Conservation (phyloP, 2,113 vertebrate species). For the Ctenomys sociabilis region DNA sequence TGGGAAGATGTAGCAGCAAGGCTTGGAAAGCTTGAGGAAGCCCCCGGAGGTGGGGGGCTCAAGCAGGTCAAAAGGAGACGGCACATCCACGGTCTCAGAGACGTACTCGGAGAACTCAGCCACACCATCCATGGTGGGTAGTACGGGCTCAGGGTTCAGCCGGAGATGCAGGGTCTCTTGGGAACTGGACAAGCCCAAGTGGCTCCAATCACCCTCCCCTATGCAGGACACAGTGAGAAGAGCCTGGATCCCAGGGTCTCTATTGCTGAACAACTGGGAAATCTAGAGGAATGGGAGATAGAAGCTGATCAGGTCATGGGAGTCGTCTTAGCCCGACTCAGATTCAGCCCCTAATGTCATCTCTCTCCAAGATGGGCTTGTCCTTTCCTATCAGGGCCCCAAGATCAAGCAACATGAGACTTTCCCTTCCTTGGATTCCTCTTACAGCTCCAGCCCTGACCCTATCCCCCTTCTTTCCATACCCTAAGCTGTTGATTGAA, state of each 20-base stretch:
- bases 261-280: constrained; percentile 89
- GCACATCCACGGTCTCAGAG: constrained; percentile 96
- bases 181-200: constrained; percentile 90
- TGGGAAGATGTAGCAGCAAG: constrained; percentile 99
- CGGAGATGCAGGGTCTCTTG: constrained; percentile 90
- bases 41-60: constrained; percentile 98
- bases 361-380: neutral
- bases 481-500: neutral
- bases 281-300: constrained; percentile 87
- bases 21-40: constrained; percentile 98
- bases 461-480: neutral
- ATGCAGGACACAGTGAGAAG: constrained; percentile 93
- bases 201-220: constrained; percentile 95
- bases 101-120: constrained; percentile 96
- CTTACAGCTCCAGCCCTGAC: neutral
- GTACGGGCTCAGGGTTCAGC: constrained; percentile 92
- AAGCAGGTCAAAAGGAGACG: constrained; percentile 96
- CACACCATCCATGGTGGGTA: constrained; percentile 96
- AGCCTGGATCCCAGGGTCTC: constrained; percentile 86
- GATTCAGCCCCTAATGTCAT: neutral
- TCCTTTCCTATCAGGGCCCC: neutral
- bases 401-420: neutral
- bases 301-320: constrained; percentile 63
- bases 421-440: constrained; percentile 10
- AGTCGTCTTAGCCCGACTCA: neutral